Evolutionary conservation across 2,888 invertebrate species (phyloP).

Genomic region (Pilophorus perplexus): DNA sequence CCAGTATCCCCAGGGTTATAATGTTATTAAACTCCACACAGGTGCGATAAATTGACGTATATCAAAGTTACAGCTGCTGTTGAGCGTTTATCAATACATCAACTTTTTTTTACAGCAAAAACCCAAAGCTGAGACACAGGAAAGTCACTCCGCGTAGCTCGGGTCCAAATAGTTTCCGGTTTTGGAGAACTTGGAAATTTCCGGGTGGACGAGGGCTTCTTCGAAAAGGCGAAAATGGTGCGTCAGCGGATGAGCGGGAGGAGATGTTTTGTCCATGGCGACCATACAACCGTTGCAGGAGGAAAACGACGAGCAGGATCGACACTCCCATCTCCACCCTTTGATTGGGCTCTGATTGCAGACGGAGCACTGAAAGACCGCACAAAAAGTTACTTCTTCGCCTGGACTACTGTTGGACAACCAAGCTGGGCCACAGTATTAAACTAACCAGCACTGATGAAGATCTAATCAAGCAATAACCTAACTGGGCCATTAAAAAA

Average conservation of each 20-base stretch:
- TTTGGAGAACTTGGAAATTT: constrained; percentile 44
- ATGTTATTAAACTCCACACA: no score
- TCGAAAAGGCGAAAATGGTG: constrained; percentile 44
- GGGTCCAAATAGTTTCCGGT: constrained; percentile 49
- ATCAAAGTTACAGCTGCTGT: no score
- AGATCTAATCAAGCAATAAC: no score
- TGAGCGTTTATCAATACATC: no score
- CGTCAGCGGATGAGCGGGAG: constrained; percentile 44
- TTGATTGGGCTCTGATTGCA: constrained; percentile 64
- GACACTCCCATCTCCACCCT: constrained; percentile 69
- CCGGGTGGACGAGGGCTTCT: constrained; percentile 45
- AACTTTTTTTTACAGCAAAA: no score
- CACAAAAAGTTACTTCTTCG: not conserved
- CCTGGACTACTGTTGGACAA: no score
- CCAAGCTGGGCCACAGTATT: no score
- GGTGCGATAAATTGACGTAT: no score
- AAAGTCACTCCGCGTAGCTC: constrained; percentile 44
- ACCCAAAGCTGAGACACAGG: no score
- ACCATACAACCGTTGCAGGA: constrained; percentile 64
- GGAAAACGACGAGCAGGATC: constrained; percentile 62
- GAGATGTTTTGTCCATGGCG: constrained; percentile 29
- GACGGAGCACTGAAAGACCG: constrained; percentile 58
- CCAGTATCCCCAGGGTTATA: no score
- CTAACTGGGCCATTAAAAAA: no score
- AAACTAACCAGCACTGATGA: no score